Evolutionary conservation across 2,113 vertebrate genomes (phyloP).

Genomic region (Tupaia chinensis): DNA sequence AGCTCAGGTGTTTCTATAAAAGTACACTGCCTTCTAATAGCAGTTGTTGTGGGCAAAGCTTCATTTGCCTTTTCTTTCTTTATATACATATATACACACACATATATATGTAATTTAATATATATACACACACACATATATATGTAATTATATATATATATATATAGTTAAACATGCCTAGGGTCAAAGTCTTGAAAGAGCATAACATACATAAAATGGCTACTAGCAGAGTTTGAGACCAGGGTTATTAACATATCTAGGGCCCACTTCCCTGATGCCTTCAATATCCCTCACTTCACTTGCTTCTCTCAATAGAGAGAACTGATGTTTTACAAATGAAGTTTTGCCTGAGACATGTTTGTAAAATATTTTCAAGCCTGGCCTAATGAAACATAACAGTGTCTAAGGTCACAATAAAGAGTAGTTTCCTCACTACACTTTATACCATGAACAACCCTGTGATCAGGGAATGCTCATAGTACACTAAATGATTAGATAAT

Average conservation of each 20-base stretch:
- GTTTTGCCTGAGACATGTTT: not conserved
- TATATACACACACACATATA: no score
- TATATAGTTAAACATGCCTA: not conserved
- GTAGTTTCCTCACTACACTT: not conserved
- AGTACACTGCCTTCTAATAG: not conserved
- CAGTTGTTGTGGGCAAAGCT: not conserved
- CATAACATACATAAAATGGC: not conserved
- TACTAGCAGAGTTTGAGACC: not conserved
- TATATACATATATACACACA: no score
- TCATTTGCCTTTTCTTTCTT: not conserved
- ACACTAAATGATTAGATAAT: not conserved
- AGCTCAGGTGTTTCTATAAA: not conserved
- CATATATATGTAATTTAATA: no score
- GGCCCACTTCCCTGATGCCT: not conserved
- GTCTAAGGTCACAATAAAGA: not conserved
- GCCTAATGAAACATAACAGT: not conserved
- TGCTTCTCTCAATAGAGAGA: not conserved
- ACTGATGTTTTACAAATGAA: not conserved
- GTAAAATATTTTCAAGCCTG: not conserved
- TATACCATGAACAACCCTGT: not conserved
- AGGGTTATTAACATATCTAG: not conserved
- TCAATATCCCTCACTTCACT: not conserved
- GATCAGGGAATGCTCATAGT: not conserved
- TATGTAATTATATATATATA: no score
- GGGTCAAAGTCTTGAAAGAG: not conserved